Evolutionary conservation across 2,888 invertebrate species (phyloP).

Genomic region (Caenorhabditis macrosperma): DNA sequence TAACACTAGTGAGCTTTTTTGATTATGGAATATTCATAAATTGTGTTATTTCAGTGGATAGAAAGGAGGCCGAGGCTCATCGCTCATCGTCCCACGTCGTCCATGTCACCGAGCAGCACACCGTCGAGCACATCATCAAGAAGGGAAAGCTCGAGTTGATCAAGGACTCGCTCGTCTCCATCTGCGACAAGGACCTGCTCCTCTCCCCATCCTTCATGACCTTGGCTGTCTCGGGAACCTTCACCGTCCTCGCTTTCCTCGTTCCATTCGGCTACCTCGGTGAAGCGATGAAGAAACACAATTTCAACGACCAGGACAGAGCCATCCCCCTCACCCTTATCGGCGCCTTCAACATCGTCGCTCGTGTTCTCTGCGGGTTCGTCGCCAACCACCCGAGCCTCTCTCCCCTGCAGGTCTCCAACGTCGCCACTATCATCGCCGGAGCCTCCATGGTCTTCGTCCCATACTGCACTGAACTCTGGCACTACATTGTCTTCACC

Average conservation of each 20-base stretch:
- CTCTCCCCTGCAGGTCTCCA: slow-evolving; percentile 91
- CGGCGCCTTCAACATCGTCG: slow-evolving; percentile 92
- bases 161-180: slow-evolving; percentile 55
- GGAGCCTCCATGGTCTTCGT: slow-evolving; percentile 88
- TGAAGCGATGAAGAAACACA: slow-evolving; percentile 83
- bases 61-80: no score
- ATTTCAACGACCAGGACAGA: slow-evolving; percentile 81
- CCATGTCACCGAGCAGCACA: slow-evolving; percentile 39
- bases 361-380: slow-evolving; percentile 87
- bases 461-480: slow-evolving; percentile 81
- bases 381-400: slow-evolving; percentile 87
- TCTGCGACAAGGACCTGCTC: slow-evolving; percentile 87
- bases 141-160: slow-evolving; percentile 14
- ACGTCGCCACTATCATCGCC: slow-evolving; percentile 90
- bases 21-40: neutral
- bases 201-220: slow-evolving; percentile 91
- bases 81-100: no score
- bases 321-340: slow-evolving; percentile 89
- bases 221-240: slow-evolving; percentile 90
- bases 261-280: slow-evolving; percentile 93
- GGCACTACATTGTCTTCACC: slow-evolving; percentile 86
- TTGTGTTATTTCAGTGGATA: slow-evolving; percentile 40
- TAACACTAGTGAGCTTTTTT: slow-evolving; percentile 16
- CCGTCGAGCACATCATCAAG: slow-evolving; percentile 33
- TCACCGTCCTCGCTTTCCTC: slow-evolving; percentile 96